Evolutionary conservation across 2,113 vertebrate species (phyloP), one percentile per base, ranked within the genome.

Genomic region (Pagrus major): DNA sequence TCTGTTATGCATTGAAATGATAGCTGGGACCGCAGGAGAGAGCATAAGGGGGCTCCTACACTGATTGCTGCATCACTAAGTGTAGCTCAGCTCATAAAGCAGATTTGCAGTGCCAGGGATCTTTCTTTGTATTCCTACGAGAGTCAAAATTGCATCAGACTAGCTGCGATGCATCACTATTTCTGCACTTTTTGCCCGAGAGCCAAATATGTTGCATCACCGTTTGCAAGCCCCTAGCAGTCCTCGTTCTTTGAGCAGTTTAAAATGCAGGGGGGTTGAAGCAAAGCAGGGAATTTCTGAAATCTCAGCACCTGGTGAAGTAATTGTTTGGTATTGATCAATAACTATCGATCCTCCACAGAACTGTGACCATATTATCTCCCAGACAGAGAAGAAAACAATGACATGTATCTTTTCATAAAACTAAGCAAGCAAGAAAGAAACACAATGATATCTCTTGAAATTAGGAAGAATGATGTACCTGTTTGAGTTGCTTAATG

Each of bases 401-500:
- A 39, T 16, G 3, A 7, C 18, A 21, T 42, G 0, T 3, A 18
- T 47, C 4, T 58, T n/a, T 60, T 20, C 21, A 14, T n/a, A 10
- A 41, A 52, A 44, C 2, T 27, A 21, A 4, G 18, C 21, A 12
- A 23, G 20, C 25, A n/a, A 16, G 6, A 42, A 11, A 42, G 12
- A 21, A 27, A 15, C 15, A 20, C 21, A 27, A 39, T 9, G 9
- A 21, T 37, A 47, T 4, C 16, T 2, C 9, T 37, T 0, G 29
- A 21, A 27, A n/a, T 5, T 5, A 20, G 20, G 18, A 2, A 10
- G 23, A 35, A 9, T 21, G 41, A 49, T 4, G n/a, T 90, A 99
- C 98, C 98, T 99, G 98, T 84, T 99, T 97, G 52, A 99, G 95
- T 93, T 99, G 97, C 69, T 96, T 97, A 93, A 99, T 98, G 94